Evolutionary conservation across 2,797 vertebrate genomes (phyloP).

Genomic region (Epinephelus awoara): DNA sequence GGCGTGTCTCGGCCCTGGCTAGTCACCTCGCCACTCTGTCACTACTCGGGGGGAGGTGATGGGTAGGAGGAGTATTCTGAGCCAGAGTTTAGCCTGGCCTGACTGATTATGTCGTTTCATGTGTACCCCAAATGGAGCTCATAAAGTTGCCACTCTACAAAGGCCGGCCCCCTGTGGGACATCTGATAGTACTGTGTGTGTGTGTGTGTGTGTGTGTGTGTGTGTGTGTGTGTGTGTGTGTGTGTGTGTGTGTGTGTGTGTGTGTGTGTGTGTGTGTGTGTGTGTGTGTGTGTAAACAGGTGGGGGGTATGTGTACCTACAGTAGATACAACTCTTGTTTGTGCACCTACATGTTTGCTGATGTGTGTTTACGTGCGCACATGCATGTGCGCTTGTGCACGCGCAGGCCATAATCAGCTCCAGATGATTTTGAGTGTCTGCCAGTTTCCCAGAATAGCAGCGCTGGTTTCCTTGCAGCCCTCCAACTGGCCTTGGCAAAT

Average conservation of each 20-base stretch:
- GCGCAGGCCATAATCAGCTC: constrained; percentile 83
- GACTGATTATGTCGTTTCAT: constrained; percentile 52
- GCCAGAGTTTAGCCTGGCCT: constrained; percentile 38
- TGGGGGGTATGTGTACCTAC: constrained; percentile 54
- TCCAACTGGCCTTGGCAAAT: constrained; percentile 86
- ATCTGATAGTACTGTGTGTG: constrained; percentile 52
- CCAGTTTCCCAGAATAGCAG: constrained; percentile 87
- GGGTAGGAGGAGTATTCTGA: constrained; percentile 37
- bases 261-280: constrained; percentile 20
- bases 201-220: constrained; percentile 5
- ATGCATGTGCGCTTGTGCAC: constrained; percentile 46
- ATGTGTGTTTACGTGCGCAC: constrained; percentile 64
- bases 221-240: constrained; percentile 19
- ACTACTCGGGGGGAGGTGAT: constrained; percentile 1
- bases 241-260: constrained; percentile 7
- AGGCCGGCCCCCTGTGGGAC: constrained; percentile 46
- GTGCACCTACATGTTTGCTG: constrained; percentile 61
- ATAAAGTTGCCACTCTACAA: constrained; percentile 73
- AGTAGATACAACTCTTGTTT: constrained; percentile 61
- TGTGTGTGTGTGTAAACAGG: constrained; percentile 48
- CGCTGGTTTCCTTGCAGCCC: constrained; percentile 80
- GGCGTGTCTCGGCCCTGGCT: constrained; percentile 20
- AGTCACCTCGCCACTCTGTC: constrained; percentile 25
- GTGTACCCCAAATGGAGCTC: constrained; percentile 61
- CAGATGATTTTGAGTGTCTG: constrained; percentile 85